Evolutionary conservation across 2,113 vertebrate genomes (phyloP), one percentile per base, ranked within the genome.

Genomic region (Jaculus jaculus): DNA sequence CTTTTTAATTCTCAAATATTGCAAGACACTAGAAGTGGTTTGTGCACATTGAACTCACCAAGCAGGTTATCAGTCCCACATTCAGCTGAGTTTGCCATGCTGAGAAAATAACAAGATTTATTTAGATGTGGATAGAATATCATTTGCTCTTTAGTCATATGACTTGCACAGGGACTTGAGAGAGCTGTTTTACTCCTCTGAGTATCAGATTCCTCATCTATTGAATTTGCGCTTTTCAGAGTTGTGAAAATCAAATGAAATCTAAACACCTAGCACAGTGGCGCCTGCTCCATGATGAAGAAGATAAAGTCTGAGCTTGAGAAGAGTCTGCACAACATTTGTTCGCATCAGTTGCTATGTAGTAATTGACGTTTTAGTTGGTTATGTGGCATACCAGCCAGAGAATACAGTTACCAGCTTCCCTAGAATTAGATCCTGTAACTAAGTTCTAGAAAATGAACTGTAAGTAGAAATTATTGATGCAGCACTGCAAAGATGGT

Each of bases 1-100:
- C 16, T 28, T 79, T 91, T 85, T 51, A 96, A 87, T 79, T 89
- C 85, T 74, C 71, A 91, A 73, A 74, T 91, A 4, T 69, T 51
- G 66, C 0, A 39, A 15, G 47, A 17, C 2, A 26, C 13, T 85
- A 72, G 81, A 88, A 94, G 42, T 61, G 9, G 42, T 32, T 80
- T 15, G 47, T 84, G 7, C 3, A 42, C 68, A 89, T 2, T 80
- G 30, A 83, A 77, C 12, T 80, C 93, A 75, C 5, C 61, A 92
- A 85, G 16, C 9, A 87, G n/a, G 58, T 68, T 73, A 79, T 74
- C 3, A 71, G 26, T 17, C 47, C 24, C 8, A 77, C 32, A 84
- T 77, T 87, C 89, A 93, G 73, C 93, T 93, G 24, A 78, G 18
- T 11, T 5, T 63, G 10, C 54, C 34, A 87, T 66, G 7, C 51